Conservation (phyloP, 2,888 invertebrate species). For the Ophion ellenae region DNA sequence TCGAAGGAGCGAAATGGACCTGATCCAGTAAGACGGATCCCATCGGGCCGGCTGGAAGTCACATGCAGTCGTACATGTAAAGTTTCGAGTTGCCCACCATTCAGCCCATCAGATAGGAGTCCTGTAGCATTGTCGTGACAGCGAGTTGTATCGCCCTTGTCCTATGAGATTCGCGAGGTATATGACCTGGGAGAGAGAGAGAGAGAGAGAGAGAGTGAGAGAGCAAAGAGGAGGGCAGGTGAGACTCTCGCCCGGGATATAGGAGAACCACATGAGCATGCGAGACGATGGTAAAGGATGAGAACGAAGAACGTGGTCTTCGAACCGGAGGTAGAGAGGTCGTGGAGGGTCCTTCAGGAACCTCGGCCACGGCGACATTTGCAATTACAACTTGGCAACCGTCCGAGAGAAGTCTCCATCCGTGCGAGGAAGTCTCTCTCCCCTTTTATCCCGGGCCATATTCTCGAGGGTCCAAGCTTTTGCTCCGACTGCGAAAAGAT, state of each 20-base stretch:
- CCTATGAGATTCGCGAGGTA: constrained; percentile 61
- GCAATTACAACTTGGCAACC: constrained; percentile 70
- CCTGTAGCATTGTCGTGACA: constrained; percentile 60
- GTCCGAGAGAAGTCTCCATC: constrained; percentile 55
- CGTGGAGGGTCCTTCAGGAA: constrained; percentile 59
- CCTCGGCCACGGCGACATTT: constrained; percentile 68
- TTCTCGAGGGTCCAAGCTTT: constrained; percentile 53
- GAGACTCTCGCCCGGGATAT: constrained; percentile 37
- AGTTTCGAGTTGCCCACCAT: constrained; percentile 59
- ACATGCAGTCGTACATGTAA: constrained; percentile 29
- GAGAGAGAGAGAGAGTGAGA: constrained; percentile 34
- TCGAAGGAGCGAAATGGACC: constrained; percentile 22
- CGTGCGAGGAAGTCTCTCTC: constrained; percentile 26
- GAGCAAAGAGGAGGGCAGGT: constrained; percentile 12
- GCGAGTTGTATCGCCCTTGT: constrained; percentile 64
- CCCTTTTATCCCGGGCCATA: constrained; percentile 31
- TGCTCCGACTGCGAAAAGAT: constrained; percentile 38
- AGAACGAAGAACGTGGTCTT: constrained; percentile 50
- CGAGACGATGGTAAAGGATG: constrained; percentile 48
- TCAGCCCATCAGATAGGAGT: constrained; percentile 61
- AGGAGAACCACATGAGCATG: constrained; percentile 29
- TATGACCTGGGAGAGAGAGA: constrained; percentile 16
- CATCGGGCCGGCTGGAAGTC: constrained; percentile 20
- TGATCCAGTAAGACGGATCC: constrained; percentile 25
- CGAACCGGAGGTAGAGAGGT: constrained; percentile 37